phyloP scores from a whole-genome alignment of 2,888 invertebrate species.

The Luffia ferchaultella region DNA sequence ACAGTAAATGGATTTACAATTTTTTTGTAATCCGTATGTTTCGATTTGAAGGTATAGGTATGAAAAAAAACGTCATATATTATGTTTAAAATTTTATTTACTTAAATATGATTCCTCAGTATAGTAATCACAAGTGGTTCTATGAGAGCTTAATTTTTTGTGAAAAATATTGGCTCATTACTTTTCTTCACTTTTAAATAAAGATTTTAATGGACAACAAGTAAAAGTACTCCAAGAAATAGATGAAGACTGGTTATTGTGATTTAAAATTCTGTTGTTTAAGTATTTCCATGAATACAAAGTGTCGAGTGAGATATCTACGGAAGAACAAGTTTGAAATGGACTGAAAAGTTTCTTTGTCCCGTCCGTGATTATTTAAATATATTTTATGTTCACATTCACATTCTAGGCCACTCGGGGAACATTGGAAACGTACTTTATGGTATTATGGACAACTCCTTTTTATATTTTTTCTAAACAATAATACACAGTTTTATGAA shows the following conservation, averaged over 20 bases:
- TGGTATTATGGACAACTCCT: no score
- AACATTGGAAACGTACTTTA: no score
- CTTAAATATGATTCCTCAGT: neutral
- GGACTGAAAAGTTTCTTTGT: no score
- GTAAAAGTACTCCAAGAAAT: neutral
- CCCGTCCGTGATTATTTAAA: no score
- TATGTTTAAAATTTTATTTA: neutral
- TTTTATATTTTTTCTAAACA: no score
- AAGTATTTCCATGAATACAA: neutral
- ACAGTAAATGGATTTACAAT: no score
- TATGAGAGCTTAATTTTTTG: neutral
- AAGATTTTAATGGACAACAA: neutral
- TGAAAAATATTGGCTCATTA: neutral
- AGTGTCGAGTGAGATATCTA: neutral
- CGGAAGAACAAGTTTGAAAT: neutral
- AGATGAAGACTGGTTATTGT: neutral
- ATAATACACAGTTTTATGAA: no score
- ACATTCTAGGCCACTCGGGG: no score
- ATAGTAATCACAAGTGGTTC: neutral
- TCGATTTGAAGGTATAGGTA: no score
- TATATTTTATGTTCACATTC: no score
- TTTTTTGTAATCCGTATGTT: no score
- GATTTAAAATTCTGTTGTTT: neutral
- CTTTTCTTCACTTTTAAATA: neutral
- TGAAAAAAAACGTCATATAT: neutral